A percentile compares a stretch with the other conserved stretches of the same genome.
Conservation (phyloP, 1,140 invertebrate genomes). For the Diplogasteroides magnus region DNA sequence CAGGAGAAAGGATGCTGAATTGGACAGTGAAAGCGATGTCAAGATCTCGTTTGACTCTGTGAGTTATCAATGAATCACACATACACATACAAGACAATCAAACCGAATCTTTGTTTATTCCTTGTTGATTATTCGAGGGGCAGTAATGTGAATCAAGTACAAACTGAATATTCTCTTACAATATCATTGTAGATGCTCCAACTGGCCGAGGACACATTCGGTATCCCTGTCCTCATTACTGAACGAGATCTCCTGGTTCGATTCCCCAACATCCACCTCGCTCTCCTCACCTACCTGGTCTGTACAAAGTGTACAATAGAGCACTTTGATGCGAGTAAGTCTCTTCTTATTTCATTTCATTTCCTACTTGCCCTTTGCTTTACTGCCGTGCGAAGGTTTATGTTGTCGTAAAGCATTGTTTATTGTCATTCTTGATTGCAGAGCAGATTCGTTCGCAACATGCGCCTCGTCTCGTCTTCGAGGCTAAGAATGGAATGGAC, state of each 20-base stretch:
- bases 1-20: not conserved
- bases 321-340: conserved; percentile 8
- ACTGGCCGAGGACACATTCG: conserved; percentile 9
- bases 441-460: not conserved
- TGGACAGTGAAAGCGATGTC: conserved; percentile 3
- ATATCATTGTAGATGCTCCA: conserved; percentile 4
- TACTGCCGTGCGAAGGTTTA: no score
- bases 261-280: conserved; percentile 8
- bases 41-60: conserved; percentile 11
- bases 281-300: not conserved
- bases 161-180: not conserved
- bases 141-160: not conserved
- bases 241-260: conserved; percentile 3
- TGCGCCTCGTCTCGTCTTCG: not conserved
- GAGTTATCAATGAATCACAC: no score
- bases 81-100: no score
- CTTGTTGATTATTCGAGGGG: not conserved
- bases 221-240: conserved; percentile 3
- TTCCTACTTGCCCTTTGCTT: not conserved
- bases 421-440: no score
- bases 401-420: no score
- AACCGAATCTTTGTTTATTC: not conserved
- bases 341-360: not conserved
- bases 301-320: conserved; percentile 1
- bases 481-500: conserved; percentile 14